phyloP scores from a whole-genome alignment of 2,888 invertebrate genomes.

The Acanthacorydalis orientalis region DNA sequence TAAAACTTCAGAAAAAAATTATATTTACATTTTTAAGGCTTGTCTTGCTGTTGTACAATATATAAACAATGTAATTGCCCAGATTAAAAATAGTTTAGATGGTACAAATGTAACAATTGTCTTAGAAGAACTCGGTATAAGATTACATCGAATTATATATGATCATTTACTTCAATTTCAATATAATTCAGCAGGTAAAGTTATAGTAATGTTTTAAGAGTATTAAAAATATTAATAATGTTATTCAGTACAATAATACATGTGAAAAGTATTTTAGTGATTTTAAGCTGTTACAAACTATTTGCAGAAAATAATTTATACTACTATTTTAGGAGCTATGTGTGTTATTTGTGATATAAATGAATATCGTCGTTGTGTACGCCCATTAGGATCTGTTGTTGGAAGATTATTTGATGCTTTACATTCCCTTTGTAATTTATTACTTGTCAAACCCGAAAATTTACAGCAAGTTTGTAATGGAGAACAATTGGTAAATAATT shows the following conservation, averaged over 20 bases:
- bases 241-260: no score
- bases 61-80: slow-evolving; percentile 56
- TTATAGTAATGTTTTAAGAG: no score
- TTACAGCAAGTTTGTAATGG: slow-evolving; percentile 88
- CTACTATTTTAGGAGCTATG: slow-evolving; percentile 63
- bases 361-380: slow-evolving; percentile 85
- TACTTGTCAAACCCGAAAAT: slow-evolving; percentile 91
- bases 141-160: slow-evolving; percentile 86
- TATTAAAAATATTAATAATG: no score
- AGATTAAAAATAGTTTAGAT: slow-evolving; percentile 69
- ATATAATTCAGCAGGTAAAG: slow-evolving; percentile 78
- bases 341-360: slow-evolving; percentile 96
- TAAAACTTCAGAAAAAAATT: neutral
- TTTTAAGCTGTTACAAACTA: slow-evolving; percentile 1
- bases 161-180: slow-evolving; percentile 90
- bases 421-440: slow-evolving; percentile 87
- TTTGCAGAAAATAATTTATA: neutral
- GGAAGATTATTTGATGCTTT: slow-evolving; percentile 86
- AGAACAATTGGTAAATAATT: slow-evolving; percentile 66
- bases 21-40: slow-evolving; percentile 35
- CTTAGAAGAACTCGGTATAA: slow-evolving; percentile 73
- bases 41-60: slow-evolving; percentile 72
- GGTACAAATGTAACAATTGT: slow-evolving; percentile 82
- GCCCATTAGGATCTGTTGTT: slow-evolving; percentile 57
- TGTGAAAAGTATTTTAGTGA: slow-evolving; percentile 1